Base-by-base conservation (phyloP, 2,113 vertebrate species). In the Sylvilagus bachmani region DNA sequence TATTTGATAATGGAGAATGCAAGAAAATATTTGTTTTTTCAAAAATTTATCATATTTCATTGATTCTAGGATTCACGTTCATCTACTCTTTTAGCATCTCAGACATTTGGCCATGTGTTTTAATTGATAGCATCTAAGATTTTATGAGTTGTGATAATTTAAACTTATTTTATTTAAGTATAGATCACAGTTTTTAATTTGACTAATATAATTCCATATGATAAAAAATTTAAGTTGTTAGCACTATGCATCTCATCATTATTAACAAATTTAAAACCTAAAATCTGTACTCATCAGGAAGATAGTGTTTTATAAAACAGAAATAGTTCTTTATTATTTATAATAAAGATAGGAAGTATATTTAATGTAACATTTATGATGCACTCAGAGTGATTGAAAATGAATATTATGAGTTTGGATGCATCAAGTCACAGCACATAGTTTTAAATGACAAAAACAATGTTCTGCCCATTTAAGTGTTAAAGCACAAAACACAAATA, bases 231-330 rank as follows among this genome's bases (percentile, higher is more conserved):
- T 16, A 90, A 74, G 9, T 75, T 27, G 9, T 19, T 77, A 25
- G 1, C 58, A 27, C 36, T 53, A n/a, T 7, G 1, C 78, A 1
- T 86, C 27, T 62, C 3, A 44, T 2, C 0, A 6, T 4, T 16
- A 62, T 29, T 55, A 83, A 33, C 25, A 71, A 44, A 25, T 19
- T 2, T 24, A 53, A 10, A 58, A 10, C 33, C 53, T 62, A 44
- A 49, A 2, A 58, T 17, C 0, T 66, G 24, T 58, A 21, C 11
- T 61, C 19, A 25, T 55, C 53, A 61, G 8, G 58, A 55, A 71
- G 25, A 51, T n/a, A 44, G 12, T 9, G 8, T 6, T 69, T n/a
- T 33, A 12, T 66, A 58, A 73, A 84, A 83, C 27, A 22, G 16
- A 67, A 66, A 2, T 21, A 33, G 51, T 70, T 53, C 2, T 62